A percentile compares a stretch with the other conserved stretches of the same genome.
Conservation (phyloP, 2,113 vertebrate species). For the Pseudorectes ferrugineus region DNA sequence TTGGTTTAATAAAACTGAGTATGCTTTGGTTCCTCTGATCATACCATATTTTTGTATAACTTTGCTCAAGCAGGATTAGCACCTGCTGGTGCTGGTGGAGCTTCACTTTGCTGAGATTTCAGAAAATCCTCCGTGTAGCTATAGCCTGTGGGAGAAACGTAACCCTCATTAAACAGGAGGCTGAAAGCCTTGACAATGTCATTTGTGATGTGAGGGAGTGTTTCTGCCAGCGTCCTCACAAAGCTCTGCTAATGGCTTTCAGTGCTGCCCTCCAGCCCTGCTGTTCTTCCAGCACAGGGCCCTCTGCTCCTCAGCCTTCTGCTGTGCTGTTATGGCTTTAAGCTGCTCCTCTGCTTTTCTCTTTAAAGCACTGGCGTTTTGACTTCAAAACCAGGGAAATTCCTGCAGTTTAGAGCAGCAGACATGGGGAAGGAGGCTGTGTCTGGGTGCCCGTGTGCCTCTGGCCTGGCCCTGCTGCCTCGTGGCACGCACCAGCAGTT, state of each 20-base stretch:
- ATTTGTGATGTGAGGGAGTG: not conserved
- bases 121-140: not conserved
- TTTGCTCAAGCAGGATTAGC: not conserved
- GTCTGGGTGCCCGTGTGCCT: rapidly evolving
- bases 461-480: not conserved
- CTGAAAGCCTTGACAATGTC: not conserved
- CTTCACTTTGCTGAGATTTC: not conserved
- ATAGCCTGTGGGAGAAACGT: not conserved
- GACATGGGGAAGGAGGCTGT: not conserved
- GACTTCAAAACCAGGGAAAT: not conserved
- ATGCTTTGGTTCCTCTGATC: not conserved
- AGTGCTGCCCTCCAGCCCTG: not conserved
- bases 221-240: not conserved
- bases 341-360: not conserved
- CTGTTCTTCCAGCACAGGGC: not conserved
- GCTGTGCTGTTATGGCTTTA: not conserved
- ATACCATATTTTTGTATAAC: not conserved
- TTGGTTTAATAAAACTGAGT: not conserved
- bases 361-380: not conserved
- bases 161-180: not conserved
- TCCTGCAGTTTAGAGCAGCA: not conserved
- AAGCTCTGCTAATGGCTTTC: not conserved
- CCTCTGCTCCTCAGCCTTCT: not conserved
- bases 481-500: rapidly evolving
- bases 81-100: not conserved